Evolutionary conservation across 2,888 invertebrate genomes (phyloP).

Genomic region (Aleiodes alternator): DNA sequence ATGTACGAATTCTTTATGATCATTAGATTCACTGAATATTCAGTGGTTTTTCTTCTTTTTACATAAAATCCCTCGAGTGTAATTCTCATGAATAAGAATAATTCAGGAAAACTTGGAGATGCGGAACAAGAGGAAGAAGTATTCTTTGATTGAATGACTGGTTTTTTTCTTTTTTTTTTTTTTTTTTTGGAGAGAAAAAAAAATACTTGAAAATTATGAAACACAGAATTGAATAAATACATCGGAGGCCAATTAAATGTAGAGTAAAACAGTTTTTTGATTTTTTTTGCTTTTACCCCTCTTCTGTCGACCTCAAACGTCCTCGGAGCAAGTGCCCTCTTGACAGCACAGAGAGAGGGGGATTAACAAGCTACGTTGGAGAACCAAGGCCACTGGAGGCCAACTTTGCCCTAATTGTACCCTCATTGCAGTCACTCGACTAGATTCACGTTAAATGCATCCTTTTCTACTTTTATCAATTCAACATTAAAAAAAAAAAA

Average conservation of each 20-base stretch:
- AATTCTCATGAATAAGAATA: too few relatives aligned
- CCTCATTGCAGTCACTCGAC: constrained; percentile 31
- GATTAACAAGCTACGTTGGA: constrained; percentile 37
- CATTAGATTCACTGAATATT: too few relatives aligned
- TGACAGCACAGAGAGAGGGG: neutral
- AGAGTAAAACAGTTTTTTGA: neutral
- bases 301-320: neutral
- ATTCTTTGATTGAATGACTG: neutral
- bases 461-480: constrained; percentile 18
- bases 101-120: too few relatives aligned
- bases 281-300: neutral
- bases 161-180: neutral
- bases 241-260: neutral
- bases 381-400: constrained; percentile 39
- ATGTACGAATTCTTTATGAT: too few relatives aligned
- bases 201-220: neutral
- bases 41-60: too few relatives aligned
- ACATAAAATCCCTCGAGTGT: too few relatives aligned
- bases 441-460: constrained; percentile 16
- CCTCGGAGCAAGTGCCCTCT: constrained; percentile 9
- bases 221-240: neutral
- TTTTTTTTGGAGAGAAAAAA: neutral
- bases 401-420: constrained; percentile 38
- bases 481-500: neutral
- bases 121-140: too few relatives aligned